Evolutionary conservation across 2,797 vertebrate species (phyloP).

Genomic region (Hippopotamyrus pictus): DNA sequence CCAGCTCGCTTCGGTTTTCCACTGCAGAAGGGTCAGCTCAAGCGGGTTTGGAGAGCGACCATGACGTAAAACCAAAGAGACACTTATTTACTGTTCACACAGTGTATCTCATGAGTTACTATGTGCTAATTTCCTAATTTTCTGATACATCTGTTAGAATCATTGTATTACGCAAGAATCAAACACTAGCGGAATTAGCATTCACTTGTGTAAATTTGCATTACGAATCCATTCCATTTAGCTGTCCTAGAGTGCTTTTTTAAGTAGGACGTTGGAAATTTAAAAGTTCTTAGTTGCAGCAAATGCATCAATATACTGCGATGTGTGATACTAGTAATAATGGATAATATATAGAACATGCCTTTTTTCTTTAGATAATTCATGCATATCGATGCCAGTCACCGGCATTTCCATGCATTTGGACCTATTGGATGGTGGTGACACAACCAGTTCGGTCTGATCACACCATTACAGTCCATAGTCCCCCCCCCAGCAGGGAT

Average conservation of each 20-base stretch:
- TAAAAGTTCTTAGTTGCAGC: not conserved
- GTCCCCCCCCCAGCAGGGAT: not conserved
- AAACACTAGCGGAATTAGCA: not conserved
- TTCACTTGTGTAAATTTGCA: not conserved
- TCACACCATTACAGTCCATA: not conserved
- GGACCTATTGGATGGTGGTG: not conserved
- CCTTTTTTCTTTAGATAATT: not conserved
- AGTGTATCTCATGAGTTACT: not conserved
- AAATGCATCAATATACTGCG: not conserved
- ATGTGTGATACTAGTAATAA: not conserved
- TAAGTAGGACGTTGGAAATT: not conserved
- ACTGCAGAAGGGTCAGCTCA: not conserved
- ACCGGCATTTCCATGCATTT: not conserved
- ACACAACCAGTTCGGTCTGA: not conserved
- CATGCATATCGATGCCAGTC: not conserved
- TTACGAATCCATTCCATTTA: not conserved
- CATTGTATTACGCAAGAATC: not conserved
- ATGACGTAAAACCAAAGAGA: not conserved
- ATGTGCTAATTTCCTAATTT: not conserved
- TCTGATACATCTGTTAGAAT: not conserved
- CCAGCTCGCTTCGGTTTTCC: too few relatives aligned
- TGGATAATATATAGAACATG: not conserved
- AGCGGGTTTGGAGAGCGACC: not conserved
- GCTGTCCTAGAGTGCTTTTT: not conserved
- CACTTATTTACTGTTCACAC: not conserved